Conservation (phyloP, 2,888 invertebrate species). For the Tethea ocularis region DNA sequence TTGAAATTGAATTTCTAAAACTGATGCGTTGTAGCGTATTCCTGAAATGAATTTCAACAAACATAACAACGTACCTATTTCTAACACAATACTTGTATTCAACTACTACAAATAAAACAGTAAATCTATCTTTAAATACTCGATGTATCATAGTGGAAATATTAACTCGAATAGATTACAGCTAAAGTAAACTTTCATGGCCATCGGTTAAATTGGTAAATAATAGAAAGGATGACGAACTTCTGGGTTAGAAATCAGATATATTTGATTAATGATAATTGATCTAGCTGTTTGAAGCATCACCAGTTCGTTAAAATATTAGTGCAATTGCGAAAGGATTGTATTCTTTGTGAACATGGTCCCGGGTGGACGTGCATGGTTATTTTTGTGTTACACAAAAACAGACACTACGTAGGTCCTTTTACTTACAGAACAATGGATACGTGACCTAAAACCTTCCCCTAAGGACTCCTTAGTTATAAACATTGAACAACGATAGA, state of each 20-base stretch:
- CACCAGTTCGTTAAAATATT: not conserved
- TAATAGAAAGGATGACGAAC: not conserved
- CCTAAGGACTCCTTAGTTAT: too few relatives aligned
- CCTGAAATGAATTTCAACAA: not conserved
- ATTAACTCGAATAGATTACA: not conserved
- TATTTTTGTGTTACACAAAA: too few relatives aligned
- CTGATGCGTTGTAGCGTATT: not conserved
- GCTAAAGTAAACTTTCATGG: constrained; percentile 1
- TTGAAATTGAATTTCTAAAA: not conserved
- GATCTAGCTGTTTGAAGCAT: not conserved
- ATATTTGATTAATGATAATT: not conserved
- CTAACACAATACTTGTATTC: not conserved
- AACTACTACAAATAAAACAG: not conserved
- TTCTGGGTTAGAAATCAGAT: not conserved
- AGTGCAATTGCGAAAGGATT: not conserved
- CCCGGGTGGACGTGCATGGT: too few relatives aligned
- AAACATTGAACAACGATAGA: too few relatives aligned
- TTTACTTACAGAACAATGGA: too few relatives aligned
- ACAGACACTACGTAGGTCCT: too few relatives aligned
- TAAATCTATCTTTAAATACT: not conserved
- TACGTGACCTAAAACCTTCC: too few relatives aligned
- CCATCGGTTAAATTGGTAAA: not conserved
- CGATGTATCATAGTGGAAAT: not conserved
- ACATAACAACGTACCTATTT: too few relatives aligned
- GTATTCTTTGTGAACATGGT: too few relatives aligned